Conservation (phyloP, 2,888 invertebrate species). For the Blastobasis lacticolella region DNA sequence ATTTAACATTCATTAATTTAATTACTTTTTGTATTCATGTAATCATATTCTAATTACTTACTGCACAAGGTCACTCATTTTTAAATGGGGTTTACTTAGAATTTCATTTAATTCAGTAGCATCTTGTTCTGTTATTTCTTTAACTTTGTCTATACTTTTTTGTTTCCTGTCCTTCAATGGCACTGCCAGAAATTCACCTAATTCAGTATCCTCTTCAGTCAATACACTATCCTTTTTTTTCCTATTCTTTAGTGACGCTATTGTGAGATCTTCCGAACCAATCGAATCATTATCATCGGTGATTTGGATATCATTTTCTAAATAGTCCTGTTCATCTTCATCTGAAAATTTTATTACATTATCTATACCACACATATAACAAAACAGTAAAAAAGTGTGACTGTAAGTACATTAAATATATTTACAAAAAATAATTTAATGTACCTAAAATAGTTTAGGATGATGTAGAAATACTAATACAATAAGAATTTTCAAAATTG, state of each 20-base stretch:
- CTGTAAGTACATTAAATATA: no score
- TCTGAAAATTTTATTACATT: background rate
- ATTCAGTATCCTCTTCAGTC: no score
- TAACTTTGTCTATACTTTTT: slow-evolving; percentile 26
- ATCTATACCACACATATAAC: no score
- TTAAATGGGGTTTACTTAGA: slow-evolving; percentile 42
- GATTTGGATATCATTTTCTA: slow-evolving; percentile 8
- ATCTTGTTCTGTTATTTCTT: slow-evolving; percentile 32
- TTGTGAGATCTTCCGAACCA: slow-evolving; percentile 42
- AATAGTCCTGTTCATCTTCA: slow-evolving; percentile 18
- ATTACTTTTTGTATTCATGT: no score
- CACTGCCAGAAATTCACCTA: no score
- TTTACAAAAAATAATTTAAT: no score
- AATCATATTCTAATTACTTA: slow-evolving; percentile 7
- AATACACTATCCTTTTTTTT: slow-evolving; percentile 22
- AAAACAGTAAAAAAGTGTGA: no score
- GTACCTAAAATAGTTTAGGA: no score
- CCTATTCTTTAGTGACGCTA: slow-evolving; percentile 46
- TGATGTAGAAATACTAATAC: no score
- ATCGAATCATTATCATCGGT: slow-evolving; percentile 28
- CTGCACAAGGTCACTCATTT: slow-evolving; percentile 42
- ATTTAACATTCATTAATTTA: no score
- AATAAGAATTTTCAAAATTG: no score
- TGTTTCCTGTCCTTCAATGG: no score
- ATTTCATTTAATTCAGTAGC: slow-evolving; percentile 39